These are phyloP conservation scores for Sus cebifrons DNA, from an alignment of 2,797 vertebrate species.

Conservation along the genomic window DNA sequence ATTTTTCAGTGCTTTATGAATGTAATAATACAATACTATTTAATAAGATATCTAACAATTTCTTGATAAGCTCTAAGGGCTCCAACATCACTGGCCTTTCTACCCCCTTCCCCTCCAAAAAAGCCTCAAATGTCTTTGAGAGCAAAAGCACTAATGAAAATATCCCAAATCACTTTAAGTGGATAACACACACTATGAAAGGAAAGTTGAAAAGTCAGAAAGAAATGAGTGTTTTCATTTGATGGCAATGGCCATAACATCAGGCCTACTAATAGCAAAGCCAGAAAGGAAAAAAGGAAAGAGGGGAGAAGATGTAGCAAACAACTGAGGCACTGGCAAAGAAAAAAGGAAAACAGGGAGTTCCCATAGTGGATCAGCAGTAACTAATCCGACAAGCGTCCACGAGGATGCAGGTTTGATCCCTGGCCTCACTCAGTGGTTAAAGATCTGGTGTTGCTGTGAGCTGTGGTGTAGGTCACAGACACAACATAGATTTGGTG, in stretches of 20 bases:
- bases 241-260: not conserved
- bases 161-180: not conserved
- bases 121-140: not conserved
- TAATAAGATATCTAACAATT: conserved; percentile 42
- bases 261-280: not conserved
- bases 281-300: conserved; percentile 45
- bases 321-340: not conserved
- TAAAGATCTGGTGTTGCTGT: too few species aligned
- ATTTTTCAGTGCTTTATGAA: conserved; percentile 36
- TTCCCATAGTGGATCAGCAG: too few species aligned
- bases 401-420: too few species aligned
- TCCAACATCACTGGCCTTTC: not conserved
- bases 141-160: conserved; percentile 21
- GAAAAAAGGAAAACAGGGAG: conserved; percentile 6
- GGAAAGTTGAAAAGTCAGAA: conserved; percentile 10
- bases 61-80: not conserved
- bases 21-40: conserved; percentile 19
- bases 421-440: too few species aligned
- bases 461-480: too few species aligned
- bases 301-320: not conserved
- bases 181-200: not conserved
- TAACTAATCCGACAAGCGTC: too few species aligned
- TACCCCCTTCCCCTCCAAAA: not conserved
- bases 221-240: not conserved
- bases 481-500: too few species aligned